Evolutionary conservation across 2,888 invertebrate species (phyloP), one percentile per base, ranked within the genome.

Genomic region (Phrixothrix hirtus): DNA sequence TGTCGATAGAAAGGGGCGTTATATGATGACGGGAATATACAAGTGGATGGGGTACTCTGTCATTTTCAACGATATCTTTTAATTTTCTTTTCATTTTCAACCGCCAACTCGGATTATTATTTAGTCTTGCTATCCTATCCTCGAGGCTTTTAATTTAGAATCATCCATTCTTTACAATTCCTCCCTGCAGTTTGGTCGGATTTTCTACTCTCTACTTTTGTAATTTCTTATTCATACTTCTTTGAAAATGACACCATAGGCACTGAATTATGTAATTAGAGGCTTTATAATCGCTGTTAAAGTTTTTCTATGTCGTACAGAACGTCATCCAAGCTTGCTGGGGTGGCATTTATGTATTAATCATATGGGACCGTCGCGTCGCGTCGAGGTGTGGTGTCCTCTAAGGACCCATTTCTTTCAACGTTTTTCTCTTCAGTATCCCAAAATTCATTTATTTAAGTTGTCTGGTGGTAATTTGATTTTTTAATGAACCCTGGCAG

Each of bases 141-240:
- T 49, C 39, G 48, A 46, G 58, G 60, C 61, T 61, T 65, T 58
- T 62, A 65, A 65, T 65, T 62, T 62, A 54, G 58, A 63, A 59
- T 58, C 62, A 61, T 62, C 52, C 53, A 60, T 64, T 62, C 60
- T 62, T 59, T 55, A 61, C 43, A 54, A 57, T 46, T 55, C 46
- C 42, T 55, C 47, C 43, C 44, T 48, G 31, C 36, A 27, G 35
- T 34, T 36, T 15, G 13, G 35, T 37, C 34, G 46, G 50, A 49
- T 55, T 55, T 50, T 52, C 52, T 44, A 51, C 55, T 51, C 55
- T 47, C 58, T 51, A 55, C 57, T 52, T 55, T 55, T 46, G 31
- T 55, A 55, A 55, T 55, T 55, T 55, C 55, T 50, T 50, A 50
- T 55, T 55, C 50, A 55, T 50, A 55, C 41, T 50, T 46, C 50